phyloP scores from a whole-genome alignment of 2,113 vertebrate genomes.

The Tragelaphus buxtoni region DNA sequence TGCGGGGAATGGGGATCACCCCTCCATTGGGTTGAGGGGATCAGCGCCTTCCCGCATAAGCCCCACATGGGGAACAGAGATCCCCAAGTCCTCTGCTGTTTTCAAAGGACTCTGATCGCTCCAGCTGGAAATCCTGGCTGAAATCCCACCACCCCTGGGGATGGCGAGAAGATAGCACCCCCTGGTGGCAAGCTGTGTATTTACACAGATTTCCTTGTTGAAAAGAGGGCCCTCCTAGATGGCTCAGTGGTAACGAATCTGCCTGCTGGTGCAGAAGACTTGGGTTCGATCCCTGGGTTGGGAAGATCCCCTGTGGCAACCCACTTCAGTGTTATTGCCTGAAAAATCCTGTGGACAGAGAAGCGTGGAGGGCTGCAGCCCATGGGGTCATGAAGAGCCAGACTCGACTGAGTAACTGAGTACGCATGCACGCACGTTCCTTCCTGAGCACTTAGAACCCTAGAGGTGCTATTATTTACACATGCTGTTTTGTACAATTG shows the following conservation, averaged over 20 bases:
- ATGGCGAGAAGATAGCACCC: not conserved
- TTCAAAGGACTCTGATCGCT: not conserved
- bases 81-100: not conserved
- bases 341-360: not conserved
- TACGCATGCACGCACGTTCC: not conserved
- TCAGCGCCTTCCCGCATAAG: not conserved
- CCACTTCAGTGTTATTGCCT: not conserved
- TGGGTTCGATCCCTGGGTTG: not conserved
- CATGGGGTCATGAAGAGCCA: not conserved
- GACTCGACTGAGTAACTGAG: not conserved
- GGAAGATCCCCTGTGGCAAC: not conserved
- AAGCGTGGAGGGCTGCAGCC: not conserved
- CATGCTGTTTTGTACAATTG: not conserved
- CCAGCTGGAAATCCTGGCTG: not conserved
- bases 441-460: not conserved
- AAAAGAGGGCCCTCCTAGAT: not conserved
- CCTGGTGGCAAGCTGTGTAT: not conserved
- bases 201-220: not conserved
- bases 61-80: not conserved
- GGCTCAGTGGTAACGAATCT: not conserved
- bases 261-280: not conserved
- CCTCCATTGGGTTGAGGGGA: not conserved
- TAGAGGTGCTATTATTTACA: not conserved
- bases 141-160: accelerated
- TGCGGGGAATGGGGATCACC: not conserved